Conservation (phyloP, 1,140 invertebrate genomes). For the Hylaeus volcanicus region DNA sequence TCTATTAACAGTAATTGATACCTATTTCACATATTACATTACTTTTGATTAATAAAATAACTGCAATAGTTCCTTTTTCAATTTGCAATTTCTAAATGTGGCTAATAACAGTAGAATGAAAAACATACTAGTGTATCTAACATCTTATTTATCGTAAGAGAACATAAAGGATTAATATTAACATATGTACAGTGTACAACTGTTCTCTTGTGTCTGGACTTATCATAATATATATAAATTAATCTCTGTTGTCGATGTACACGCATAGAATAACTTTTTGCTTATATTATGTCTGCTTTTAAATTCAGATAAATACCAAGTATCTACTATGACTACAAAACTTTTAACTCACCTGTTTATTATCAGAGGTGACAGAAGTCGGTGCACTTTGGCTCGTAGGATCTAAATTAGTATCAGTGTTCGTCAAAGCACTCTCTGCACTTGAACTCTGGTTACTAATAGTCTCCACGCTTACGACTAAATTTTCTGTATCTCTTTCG, state of each 20-base stretch:
- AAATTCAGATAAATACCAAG: background rate
- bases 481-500: slow-evolving; percentile 44
- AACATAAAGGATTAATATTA: background rate
- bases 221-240: background rate
- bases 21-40: too few species aligned
- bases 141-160: too few species aligned
- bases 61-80: background rate
- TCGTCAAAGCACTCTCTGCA: slow-evolving; percentile 46
- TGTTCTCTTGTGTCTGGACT: background rate
- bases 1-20: too few species aligned
- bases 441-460: slow-evolving; percentile 42
- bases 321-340: background rate
- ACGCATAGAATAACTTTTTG: background rate
- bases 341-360: slow-evolving; percentile 61
- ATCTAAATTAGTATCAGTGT: slow-evolving; percentile 38
- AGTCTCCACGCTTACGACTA: slow-evolving; percentile 33
- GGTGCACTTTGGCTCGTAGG: slow-evolving; percentile 38
- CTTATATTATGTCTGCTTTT: background rate
- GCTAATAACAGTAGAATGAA: background rate
- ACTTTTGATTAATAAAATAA: too few species aligned
- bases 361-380: slow-evolving; percentile 48
- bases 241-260: background rate
- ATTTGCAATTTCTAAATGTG: background rate
- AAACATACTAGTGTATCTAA: background rate
- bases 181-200: background rate